These are phyloP conservation scores for Carlito syrichta DNA, from an alignment of 2,113 vertebrate genomes.

Conservation along the genomic window DNA sequence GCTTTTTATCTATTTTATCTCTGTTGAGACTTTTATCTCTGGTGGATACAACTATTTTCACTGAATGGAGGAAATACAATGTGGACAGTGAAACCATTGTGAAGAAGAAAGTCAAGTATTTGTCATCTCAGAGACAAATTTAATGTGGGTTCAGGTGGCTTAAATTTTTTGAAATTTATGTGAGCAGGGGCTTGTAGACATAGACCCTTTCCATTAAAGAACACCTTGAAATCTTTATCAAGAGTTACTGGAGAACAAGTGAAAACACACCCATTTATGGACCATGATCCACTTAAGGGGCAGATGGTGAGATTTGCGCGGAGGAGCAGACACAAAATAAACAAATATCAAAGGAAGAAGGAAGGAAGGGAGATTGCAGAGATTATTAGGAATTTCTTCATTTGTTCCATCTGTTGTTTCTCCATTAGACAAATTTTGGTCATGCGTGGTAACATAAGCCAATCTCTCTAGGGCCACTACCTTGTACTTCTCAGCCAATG, in stretches of 20 bases:
- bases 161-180: accelerated
- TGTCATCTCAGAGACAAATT: neutral
- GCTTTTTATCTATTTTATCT: neutral
- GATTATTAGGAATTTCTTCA: accelerated
- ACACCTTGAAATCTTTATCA: too few species aligned
- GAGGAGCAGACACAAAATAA: neutral
- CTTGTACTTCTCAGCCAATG: too few species aligned
- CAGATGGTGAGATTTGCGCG: neutral
- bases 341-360: neutral
- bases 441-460: too few species aligned
- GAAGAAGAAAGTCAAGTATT: neutral
- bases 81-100: accelerated
- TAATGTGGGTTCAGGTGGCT: neutral
- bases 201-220: too few species aligned
- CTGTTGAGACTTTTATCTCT: neutral
- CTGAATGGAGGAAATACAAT: neutral
- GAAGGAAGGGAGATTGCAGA: neutral
- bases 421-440: too few species aligned
- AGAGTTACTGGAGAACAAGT: too few species aligned
- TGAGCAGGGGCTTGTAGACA: neutral
- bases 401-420: neutral
- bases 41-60: neutral
- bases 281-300: neutral
- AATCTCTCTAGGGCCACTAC: too few species aligned
- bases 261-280: neutral